Conservation (phyloP, 2,797 vertebrate genomes). For the Lacerta bilineata region DNA sequence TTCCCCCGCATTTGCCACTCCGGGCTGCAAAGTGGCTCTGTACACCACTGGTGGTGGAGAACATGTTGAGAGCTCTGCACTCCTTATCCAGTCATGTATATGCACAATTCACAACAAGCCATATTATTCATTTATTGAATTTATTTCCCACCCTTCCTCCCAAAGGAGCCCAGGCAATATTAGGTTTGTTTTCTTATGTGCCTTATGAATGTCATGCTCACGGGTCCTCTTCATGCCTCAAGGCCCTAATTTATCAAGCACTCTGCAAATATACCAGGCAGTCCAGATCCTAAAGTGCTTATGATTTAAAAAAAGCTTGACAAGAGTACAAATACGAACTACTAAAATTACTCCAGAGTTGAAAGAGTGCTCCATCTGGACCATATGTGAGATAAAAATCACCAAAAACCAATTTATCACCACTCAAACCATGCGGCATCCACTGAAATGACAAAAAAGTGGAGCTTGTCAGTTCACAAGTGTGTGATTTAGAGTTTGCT, state of each 20-base stretch:
- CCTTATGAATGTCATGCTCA: conserved; percentile 11
- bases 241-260: background rate
- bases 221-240: conserved; percentile 5
- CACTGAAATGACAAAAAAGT: conserved; percentile 46
- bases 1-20: no score
- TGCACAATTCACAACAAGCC: background rate
- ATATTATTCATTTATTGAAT: background rate
- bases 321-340: conserved; percentile 20
- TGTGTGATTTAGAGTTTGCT: conserved; percentile 42
- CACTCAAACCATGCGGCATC: conserved; percentile 24
- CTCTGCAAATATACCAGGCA: conserved; percentile 15
- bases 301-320: conserved; percentile 35
- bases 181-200: background rate
- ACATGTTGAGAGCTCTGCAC: background rate
- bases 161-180: background rate
- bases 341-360: background rate
- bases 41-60: background rate
- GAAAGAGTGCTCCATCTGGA: conserved; percentile 38
- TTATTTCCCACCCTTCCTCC: no score
- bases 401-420: conserved; percentile 38
- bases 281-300: background rate
- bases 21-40: no score
- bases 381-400: conserved; percentile 38
- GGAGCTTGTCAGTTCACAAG: conserved; percentile 39
- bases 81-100: background rate